Evolutionary conservation across 2,797 vertebrate species (phyloP).

Genomic region (Odontamblyopus lacepedii): DNA sequence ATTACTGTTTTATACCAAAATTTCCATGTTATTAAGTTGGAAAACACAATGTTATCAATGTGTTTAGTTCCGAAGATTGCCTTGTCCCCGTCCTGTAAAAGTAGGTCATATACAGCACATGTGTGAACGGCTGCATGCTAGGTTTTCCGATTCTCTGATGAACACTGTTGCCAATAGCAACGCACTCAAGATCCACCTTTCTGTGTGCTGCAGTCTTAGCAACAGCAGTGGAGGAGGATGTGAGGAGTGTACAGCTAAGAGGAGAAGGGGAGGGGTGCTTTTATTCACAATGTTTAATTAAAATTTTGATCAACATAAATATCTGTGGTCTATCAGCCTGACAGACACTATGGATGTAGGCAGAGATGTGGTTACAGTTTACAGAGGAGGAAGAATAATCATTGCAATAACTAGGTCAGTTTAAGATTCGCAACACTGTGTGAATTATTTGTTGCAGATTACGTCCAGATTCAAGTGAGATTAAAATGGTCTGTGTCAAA

Average conservation of each 20-base stretch:
- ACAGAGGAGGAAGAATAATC: slow-evolving; percentile 33
- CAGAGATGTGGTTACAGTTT: slow-evolving; percentile 40
- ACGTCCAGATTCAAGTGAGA: slow-evolving; percentile 13
- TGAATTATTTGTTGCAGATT: slow-evolving; percentile 19
- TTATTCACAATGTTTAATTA: slow-evolving; percentile 49
- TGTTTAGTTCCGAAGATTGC: slow-evolving; percentile 7
- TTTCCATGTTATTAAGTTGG: not conserved
- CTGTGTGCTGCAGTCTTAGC: slow-evolving; percentile 61
- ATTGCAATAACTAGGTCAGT: slow-evolving; percentile 55
- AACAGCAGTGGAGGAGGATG: slow-evolving; percentile 66
- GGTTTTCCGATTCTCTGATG: slow-evolving; percentile 38
- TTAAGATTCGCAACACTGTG: slow-evolving; percentile 29
- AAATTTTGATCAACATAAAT: slow-evolving; percentile 40
- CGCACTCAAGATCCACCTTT: slow-evolving; percentile 65
- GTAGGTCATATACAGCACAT: slow-evolving; percentile 57
- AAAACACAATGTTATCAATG: not conserved
- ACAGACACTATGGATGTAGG: slow-evolving; percentile 33
- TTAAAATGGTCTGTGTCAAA: slow-evolving; percentile 1
- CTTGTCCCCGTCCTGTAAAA: slow-evolving; percentile 35
- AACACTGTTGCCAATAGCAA: slow-evolving; percentile 75
- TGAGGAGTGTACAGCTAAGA: slow-evolving; percentile 37
- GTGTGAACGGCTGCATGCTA: slow-evolving; percentile 47
- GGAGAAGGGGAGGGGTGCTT: slow-evolving; percentile 37
- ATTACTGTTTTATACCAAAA: not conserved
- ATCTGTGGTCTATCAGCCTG: slow-evolving; percentile 22